Conservation (phyloP, 1,140 invertebrate species). For the Drosophila equinoxialis region DNA sequence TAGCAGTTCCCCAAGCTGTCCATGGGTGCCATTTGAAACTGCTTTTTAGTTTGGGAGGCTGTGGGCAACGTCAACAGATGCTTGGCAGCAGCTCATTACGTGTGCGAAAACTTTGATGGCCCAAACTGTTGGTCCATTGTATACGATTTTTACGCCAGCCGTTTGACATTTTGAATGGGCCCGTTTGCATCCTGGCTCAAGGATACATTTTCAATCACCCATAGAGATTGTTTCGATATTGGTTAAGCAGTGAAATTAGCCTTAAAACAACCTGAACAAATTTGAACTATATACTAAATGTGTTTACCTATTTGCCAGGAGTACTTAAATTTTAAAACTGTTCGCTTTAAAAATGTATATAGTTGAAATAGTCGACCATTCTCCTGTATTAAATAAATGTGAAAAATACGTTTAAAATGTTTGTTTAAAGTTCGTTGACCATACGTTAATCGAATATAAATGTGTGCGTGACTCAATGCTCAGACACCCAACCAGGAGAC, state of each 20-base stretch:
- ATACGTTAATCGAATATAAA: conserved; percentile 28
- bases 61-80: conserved; percentile 25
- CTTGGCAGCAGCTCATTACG: conserved; percentile 45
- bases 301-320: background rate
- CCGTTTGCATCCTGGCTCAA: background rate
- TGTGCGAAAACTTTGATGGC: conserved; percentile 49
- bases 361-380: background rate
- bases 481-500: background rate
- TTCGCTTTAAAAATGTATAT: background rate
- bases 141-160: conserved; percentile 2
- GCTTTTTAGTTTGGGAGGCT: conserved; percentile 11
- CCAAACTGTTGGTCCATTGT: conserved; percentile 35
- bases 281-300: background rate
- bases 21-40: conserved; percentile 10
- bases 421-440: conserved; percentile 38
- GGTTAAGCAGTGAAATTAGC: conserved; percentile 7
- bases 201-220: conserved; percentile 5
- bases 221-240: conserved; percentile 1
- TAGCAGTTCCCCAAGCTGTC: background rate
- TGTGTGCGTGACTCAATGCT: conserved; percentile 17
- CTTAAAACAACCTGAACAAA: conserved; percentile 4
- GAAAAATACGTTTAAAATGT: conserved; percentile 43
- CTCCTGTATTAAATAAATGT: conserved; percentile 10
- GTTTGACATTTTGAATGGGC: conserved; percentile 29
- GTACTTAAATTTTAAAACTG: background rate